Percentiles rank a stretch among this genome's conserved stretches.
Evolutionary conservation across 2,888 invertebrate genomes (phyloP).

Genomic region (Hyposoter didymator): DNA sequence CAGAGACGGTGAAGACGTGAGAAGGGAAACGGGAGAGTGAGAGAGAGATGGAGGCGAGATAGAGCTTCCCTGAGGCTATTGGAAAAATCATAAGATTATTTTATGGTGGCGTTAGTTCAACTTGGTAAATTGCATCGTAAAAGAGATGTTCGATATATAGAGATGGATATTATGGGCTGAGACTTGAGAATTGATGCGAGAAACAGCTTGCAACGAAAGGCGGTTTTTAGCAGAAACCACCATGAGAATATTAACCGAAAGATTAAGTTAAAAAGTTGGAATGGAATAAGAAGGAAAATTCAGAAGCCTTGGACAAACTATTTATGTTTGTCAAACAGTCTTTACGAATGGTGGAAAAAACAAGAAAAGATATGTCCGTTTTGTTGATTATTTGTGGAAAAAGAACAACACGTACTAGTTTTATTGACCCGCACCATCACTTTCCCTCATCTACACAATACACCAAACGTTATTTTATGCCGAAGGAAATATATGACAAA

Average conservation of each 20-base stretch:
- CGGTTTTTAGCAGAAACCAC: background rate
- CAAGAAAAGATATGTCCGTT: background rate
- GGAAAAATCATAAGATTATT: constrained; percentile 63
- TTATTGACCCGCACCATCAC: background rate
- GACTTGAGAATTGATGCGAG: constrained; percentile 37
- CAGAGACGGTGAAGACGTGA: background rate
- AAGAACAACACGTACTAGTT: background rate
- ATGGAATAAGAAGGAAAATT: background rate
- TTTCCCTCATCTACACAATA: background rate
- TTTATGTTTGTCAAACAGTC: background rate
- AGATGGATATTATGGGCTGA: constrained; percentile 40
- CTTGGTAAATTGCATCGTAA: constrained; percentile 64
- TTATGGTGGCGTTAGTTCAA: constrained; percentile 54
- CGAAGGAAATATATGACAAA: constrained; percentile 21
- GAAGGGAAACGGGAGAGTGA: background rate
- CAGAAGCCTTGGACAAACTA: background rate
- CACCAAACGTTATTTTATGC: constrained; percentile 21
- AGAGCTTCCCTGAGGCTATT: constrained; percentile 25
- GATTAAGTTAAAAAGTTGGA: background rate
- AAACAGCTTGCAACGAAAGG: background rate
- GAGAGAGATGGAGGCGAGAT: background rate
- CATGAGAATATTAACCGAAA: background rate
- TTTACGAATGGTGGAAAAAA: too few relatives aligned
- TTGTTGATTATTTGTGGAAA: background rate
- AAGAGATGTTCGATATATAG: constrained; percentile 52